phyloP scores from a whole-genome alignment of 2,113 vertebrate genomes.

The Myodes glareolus region DNA sequence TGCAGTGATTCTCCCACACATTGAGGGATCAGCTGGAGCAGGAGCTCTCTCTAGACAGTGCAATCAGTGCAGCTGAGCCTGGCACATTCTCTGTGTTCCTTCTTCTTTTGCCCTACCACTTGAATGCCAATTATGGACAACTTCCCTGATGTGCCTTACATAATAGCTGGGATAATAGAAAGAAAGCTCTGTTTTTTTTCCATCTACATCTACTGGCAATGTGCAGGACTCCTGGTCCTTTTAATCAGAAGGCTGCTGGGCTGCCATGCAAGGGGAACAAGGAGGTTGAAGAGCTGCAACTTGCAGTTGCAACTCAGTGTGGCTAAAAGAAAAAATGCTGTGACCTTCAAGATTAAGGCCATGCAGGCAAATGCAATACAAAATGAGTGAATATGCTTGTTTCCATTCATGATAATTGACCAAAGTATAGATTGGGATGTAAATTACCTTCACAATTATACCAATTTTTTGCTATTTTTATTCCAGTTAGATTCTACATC shows the following conservation, averaged over 20 bases:
- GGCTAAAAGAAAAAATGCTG: neutral
- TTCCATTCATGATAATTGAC: constrained; percentile 39
- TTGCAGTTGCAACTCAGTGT: neutral
- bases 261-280: neutral
- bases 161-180: neutral
- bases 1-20: constrained; percentile 12
- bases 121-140: constrained; percentile 49
- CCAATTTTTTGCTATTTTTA: neutral
- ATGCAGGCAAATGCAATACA: neutral
- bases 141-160: constrained; percentile 45
- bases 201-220: neutral
- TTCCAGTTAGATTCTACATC: neutral
- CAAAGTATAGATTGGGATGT: neutral
- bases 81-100: neutral
- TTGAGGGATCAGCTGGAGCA: neutral
- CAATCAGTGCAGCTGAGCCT: neutral
- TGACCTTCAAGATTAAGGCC: constrained; percentile 19
- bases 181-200: neutral
- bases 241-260: neutral
- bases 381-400: constrained; percentile 8
- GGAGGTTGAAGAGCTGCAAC: neutral
- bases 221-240: neutral
- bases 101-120: constrained; percentile 7
- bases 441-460: constrained; percentile 10
- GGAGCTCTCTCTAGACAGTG: constrained; percentile 13